A percentile compares a stretch with the other conserved stretches of the same genome.
Conservation (phyloP, 2,797 vertebrate species). For the Valencia hispanica region DNA sequence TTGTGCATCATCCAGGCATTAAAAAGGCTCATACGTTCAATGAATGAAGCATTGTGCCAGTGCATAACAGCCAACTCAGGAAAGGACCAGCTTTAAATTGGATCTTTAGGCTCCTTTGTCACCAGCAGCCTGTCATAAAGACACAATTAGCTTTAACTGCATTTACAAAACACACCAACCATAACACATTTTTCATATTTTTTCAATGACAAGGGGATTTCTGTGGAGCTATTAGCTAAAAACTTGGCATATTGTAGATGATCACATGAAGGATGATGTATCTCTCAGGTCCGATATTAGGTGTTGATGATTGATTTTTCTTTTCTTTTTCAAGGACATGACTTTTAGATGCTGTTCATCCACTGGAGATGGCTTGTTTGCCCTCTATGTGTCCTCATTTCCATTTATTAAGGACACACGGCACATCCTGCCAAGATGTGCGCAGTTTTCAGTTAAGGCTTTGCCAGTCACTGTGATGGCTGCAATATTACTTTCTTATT, state of each 20-base stretch:
- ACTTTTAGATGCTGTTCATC: conserved; percentile 7
- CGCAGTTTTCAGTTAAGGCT: not conserved
- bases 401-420: not conserved
- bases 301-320: not conserved
- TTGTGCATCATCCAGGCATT: not conserved
- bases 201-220: conserved; percentile 1
- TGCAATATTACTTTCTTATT: conserved; percentile 2
- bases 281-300: conserved; percentile 1
- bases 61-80: not conserved
- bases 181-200: not conserved
- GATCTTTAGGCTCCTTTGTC: not conserved
- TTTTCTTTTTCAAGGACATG: conserved; percentile 1
- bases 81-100: not conserved
- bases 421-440: conserved; percentile 1
- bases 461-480: not conserved
- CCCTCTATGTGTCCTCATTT: conserved; percentile 1
- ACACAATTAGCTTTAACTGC: not conserved
- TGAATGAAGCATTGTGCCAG: not conserved
- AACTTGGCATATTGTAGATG: not conserved
- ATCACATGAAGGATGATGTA: conserved; percentile 5
- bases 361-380: not conserved
- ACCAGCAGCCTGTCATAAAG: not conserved
- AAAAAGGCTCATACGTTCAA: not conserved
- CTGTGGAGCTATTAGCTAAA: not conserved
- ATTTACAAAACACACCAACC: conserved; percentile 4